Base-by-base conservation (phyloP, 1,140 invertebrate species). In the Temnothorax nylanderi region DNA sequence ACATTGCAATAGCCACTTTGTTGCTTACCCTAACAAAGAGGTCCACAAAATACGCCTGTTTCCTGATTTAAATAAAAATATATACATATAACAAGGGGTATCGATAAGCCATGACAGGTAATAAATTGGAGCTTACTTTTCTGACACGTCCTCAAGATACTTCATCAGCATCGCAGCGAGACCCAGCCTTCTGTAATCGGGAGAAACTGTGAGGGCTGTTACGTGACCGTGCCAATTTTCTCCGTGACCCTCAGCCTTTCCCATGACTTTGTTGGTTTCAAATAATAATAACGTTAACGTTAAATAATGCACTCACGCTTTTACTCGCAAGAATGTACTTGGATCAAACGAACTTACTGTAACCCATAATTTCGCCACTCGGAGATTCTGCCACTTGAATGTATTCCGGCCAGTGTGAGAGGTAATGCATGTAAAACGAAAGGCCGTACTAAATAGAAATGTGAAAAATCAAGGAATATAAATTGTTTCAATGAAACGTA, bases 171-270 rank as follows among this genome's bases (percentile, higher is more conserved):
- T 98, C 1, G 97, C 98, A 56, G 99, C 99, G 67, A 99, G 95
- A 6, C 99, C 99, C 10, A 99, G 94, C 91, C 99, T 96, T 93
- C 99, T 96, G 93, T 98, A 99, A 92, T 98, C 98, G 18, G 98
- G 98, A 51, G 98, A 98, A n/a, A 99, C 99, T 44, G 99, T 99
- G 8, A 99, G 96, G 18, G 99, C 99, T 26, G 99, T 99, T 3
- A 99, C 99, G 96, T 99, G 99, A 1, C 99, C 99, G 96, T 99
- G 99, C 99, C 99, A 99, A 93, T 99, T 98, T 92, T 99, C 98
- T 85, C 97, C 97, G 92, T 97, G 96, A 0, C 99, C 99, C 96
- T 99, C 99, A 13, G 99, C 98, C 96, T 99, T 99, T 47, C 99
- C 99, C 99, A 99, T 99, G 69, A 99, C 99, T 99, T 91, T 85